Evolutionary conservation across 2,888 invertebrate species (phyloP).

Genomic region (Tenthredo scrophulariae): DNA sequence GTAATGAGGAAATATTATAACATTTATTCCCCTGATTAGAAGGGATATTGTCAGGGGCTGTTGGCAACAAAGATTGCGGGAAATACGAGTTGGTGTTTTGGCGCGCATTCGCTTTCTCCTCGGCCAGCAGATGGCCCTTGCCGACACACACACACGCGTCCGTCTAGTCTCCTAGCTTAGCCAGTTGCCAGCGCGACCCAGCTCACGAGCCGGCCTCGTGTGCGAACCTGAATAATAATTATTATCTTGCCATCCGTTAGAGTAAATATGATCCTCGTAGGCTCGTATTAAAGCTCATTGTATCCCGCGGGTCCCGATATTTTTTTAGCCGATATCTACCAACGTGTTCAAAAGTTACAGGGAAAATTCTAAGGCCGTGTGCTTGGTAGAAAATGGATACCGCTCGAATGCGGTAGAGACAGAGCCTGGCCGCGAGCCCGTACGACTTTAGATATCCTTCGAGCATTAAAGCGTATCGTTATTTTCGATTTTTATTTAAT

Average conservation of each 20-base stretch:
- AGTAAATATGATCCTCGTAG: conserved; percentile 56
- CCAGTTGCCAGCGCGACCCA: conserved; percentile 69
- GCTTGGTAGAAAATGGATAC: conserved; percentile 73
- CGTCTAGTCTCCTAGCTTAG: conserved; percentile 62
- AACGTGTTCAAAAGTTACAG: conserved; percentile 49
- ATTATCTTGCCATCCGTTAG: conserved; percentile 54
- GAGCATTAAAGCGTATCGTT: conserved; percentile 48
- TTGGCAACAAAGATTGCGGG: conserved; percentile 70
- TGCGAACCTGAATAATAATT: conserved; percentile 65
- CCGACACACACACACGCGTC: conserved; percentile 65
- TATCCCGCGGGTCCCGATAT: conserved; percentile 47
- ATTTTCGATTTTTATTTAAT: conserved; percentile 43
- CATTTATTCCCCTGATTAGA: neutral
- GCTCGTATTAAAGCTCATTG: conserved; percentile 55
- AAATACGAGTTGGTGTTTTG: conserved; percentile 72
- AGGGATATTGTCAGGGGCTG: conserved; percentile 53
- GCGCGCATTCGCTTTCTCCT: conserved; percentile 72
- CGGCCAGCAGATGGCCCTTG: conserved; percentile 75
- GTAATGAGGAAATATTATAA: neutral
- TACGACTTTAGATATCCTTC: conserved; percentile 52
- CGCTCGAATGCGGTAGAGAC: conserved; percentile 66
- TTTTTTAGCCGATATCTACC: conserved; percentile 46
- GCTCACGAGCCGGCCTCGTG: conserved; percentile 74
- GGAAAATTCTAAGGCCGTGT: conserved; percentile 54
- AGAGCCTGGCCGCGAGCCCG: conserved; percentile 56